Base-by-base conservation (phyloP, 2,888 invertebrate species). In the Drosophila birchii region DNA sequence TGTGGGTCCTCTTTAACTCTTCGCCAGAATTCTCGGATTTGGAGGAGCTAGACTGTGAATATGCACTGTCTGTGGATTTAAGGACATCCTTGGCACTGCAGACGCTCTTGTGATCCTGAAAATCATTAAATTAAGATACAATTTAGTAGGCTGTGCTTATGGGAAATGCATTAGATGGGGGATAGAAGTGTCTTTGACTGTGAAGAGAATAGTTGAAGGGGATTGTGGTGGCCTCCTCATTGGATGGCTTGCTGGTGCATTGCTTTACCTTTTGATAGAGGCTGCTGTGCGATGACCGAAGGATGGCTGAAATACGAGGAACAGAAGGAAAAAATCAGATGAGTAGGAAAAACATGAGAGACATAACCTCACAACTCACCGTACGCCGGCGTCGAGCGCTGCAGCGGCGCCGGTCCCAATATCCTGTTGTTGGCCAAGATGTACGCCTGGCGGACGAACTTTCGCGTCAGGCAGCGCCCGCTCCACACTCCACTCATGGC, bases 221-320 rank as follows among this genome's bases (percentile, higher is more conserved):
- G 90, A 78, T 71, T 82, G 81, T 41, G 83, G 81, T 41, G 83
- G 78, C 69, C 83, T 88, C 11, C 3, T 38, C 8, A 0, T 38
- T 4, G 74, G 82, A 86, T 49, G 18, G 18, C 47, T 49, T 32
- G 29, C 12, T 5, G n/a, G 47, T 29, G n/a, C 18, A 3, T 49
- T 32, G 91, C 68, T 91, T 92, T 91, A 92, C 92, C 92, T 90
- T 90, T 88, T 90, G 82, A 86, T 88, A 89, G 58, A 91, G 75
- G 62, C 81, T 86, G 70, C 80, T 86, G 80, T 91, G 91, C 11
- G 80, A 78, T 53, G 70, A 62, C 12, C 91, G 86, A 18, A 39
- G 73, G 12, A 23, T 39, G 53, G 55, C 90, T 90, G 63, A 23
- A 71, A 83, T 26, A 11, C 16, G 5, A 34, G 14, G 0, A 18